phyloP scores from a whole-genome alignment of 1,140 invertebrate species.

The Parasteatoda tepidariorum region DNA sequence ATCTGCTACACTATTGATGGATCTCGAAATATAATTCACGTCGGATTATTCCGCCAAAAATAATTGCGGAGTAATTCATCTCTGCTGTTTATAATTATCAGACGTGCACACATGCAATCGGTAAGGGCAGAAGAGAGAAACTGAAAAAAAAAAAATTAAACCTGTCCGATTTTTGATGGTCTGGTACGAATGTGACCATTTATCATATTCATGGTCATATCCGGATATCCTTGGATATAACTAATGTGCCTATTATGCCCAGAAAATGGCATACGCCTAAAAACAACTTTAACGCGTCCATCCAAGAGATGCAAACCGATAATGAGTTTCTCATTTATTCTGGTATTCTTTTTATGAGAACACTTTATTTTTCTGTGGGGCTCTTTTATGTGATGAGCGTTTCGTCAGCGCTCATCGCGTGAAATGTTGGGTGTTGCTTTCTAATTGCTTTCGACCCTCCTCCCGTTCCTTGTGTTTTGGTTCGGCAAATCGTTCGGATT shows the following conservation, averaged over 20 bases:
- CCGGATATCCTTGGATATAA: slow-evolving; percentile 49
- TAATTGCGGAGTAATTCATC: slow-evolving; percentile 56
- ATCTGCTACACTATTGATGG: slow-evolving; percentile 58
- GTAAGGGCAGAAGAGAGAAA: not conserved
- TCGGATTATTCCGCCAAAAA: slow-evolving; percentile 47
- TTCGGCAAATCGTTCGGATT: too few relatives aligned
- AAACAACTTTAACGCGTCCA: slow-evolving; percentile 20
- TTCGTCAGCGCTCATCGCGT: not conserved
- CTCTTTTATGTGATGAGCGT: not conserved
- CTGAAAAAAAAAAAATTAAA: not conserved
- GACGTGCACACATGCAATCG: slow-evolving; percentile 30
- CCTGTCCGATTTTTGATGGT: slow-evolving; percentile 52
- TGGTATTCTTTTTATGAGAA: not conserved
- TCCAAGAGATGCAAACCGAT: slow-evolving; percentile 21
- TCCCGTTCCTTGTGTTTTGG: too few relatives aligned
- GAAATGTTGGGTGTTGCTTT: not conserved
- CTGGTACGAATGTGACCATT: slow-evolving; percentile 29
- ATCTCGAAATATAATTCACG: slow-evolving; percentile 54
- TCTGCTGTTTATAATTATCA: slow-evolving; percentile 60
- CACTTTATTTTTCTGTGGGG: not conserved
- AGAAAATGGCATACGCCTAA: slow-evolving; percentile 47
- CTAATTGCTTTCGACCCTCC: not conserved
- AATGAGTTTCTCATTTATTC: slow-evolving; percentile 35
- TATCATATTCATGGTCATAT: slow-evolving; percentile 42
- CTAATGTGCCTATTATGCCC: slow-evolving; percentile 50